Evolutionary conservation across 2,113 vertebrate species (phyloP).

Genomic region (Montifringilla adamsi): DNA sequence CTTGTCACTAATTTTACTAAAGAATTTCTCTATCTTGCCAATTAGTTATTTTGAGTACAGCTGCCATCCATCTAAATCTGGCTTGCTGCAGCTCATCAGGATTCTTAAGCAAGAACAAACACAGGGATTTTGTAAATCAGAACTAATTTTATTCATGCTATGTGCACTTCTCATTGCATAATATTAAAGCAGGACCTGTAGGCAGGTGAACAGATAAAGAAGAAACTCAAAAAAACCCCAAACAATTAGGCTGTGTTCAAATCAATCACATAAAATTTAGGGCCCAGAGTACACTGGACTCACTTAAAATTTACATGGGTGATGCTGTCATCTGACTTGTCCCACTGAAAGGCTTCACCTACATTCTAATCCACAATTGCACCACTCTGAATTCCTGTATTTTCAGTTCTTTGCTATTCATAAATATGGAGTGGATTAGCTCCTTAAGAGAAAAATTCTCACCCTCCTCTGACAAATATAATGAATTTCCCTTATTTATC

Average conservation of each 20-base stretch:
- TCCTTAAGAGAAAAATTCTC: neutral
- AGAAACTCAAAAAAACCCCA: neutral
- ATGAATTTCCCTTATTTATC: neutral
- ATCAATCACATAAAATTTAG: neutral
- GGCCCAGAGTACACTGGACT: neutral
- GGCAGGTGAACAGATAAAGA: neutral
- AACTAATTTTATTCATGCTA: neutral
- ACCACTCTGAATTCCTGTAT: neutral
- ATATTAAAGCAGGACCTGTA: neutral
- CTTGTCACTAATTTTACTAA: neutral
- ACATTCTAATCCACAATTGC: neutral
- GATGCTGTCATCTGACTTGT: neutral
- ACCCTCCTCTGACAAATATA: neutral
- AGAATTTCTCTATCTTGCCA: neutral
- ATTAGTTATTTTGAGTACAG: neutral
- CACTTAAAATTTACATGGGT: accelerated
- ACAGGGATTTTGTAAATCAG: neutral
- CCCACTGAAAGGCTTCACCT: neutral
- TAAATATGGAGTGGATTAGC: neutral
- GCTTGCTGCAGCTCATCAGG: neutral
- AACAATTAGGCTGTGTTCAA: neutral
- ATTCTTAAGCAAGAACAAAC: neutral
- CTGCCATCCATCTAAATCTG: neutral
- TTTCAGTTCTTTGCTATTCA: neutral
- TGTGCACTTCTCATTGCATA: neutral